These are phyloP conservation scores for Eulacestoma nigropectus DNA, from an alignment of 2,113 vertebrate species.

Conservation along the genomic window DNA sequence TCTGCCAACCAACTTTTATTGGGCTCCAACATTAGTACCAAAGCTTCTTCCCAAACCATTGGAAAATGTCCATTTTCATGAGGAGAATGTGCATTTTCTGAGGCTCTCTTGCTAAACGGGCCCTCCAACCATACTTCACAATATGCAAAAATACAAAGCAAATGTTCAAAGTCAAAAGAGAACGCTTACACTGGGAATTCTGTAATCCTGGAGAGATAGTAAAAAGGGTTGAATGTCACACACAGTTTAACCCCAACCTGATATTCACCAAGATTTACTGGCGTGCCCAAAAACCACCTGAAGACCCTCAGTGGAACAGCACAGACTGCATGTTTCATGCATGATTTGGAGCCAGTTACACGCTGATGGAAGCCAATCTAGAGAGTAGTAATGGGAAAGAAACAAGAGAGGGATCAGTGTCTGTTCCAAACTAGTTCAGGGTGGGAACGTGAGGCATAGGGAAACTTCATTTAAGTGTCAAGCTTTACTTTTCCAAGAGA, in stretches of 20 bases:
- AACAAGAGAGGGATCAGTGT: background rate
- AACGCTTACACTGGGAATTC: background rate
- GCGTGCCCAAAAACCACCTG: background rate
- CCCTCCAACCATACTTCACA: background rate
- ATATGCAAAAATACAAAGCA: background rate
- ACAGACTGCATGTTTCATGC: background rate
- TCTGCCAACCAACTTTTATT: background rate
- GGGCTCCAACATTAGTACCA: background rate
- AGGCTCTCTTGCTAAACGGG: background rate
- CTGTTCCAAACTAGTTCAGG: background rate
- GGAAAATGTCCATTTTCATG: background rate
- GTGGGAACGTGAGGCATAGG: background rate
- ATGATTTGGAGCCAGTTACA: background rate
- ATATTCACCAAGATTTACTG: background rate
- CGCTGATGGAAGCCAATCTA: background rate
- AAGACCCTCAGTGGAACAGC: background rate
- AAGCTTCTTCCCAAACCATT: background rate
- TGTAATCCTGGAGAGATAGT: background rate
- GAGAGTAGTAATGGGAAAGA: background rate
- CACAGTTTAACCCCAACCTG: background rate
- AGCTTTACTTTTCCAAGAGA: constrained; percentile 28
- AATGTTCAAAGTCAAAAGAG: background rate
- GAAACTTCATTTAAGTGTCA: background rate
- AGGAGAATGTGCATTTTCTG: background rate
- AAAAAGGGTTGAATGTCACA: background rate